Evolutionary conservation across 2,797 vertebrate genomes (phyloP).

Genomic region (Malacoraja senta): DNA sequence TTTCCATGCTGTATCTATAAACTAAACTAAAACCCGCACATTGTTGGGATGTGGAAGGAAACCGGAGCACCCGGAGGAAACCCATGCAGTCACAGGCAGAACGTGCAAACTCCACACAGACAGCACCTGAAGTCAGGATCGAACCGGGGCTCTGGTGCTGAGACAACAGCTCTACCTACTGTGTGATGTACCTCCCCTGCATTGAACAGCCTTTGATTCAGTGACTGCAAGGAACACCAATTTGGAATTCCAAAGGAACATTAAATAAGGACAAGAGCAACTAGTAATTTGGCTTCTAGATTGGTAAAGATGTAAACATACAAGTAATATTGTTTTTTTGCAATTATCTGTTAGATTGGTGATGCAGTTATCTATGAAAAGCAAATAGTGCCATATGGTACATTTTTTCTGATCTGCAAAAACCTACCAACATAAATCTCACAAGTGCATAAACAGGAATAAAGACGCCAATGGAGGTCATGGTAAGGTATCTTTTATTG

Average conservation of each 20-base stretch:
- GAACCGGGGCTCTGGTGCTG: too few relatives aligned
- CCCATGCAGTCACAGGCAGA: too few relatives aligned
- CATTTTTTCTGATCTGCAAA: neutral
- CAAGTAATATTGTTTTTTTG: slow-evolving; percentile 25
- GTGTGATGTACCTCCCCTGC: too few relatives aligned
- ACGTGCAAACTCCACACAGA: too few relatives aligned
- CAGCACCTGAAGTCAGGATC: too few relatives aligned
- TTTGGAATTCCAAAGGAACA: neutral
- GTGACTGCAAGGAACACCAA: neutral
- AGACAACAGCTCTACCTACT: too few relatives aligned
- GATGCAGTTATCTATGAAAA: neutral
- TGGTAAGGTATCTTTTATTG: neutral
- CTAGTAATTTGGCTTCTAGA: neutral
- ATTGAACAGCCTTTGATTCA: neutral
- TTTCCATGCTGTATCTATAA: too few relatives aligned
- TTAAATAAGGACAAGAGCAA: neutral
- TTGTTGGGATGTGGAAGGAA: too few relatives aligned
- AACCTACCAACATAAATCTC: neutral
- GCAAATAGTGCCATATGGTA: slow-evolving; percentile 31
- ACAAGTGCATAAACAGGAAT: neutral
- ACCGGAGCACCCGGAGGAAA: too few relatives aligned
- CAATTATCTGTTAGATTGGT: neutral
- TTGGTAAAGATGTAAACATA: neutral
- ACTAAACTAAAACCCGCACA: too few relatives aligned
- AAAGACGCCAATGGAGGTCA: neutral